Percentiles rank a stretch among this genome's conserved stretches.
phyloP scores from a whole-genome alignment of 2,888 invertebrate genomes.

The Eristalis pertinax region DNA sequence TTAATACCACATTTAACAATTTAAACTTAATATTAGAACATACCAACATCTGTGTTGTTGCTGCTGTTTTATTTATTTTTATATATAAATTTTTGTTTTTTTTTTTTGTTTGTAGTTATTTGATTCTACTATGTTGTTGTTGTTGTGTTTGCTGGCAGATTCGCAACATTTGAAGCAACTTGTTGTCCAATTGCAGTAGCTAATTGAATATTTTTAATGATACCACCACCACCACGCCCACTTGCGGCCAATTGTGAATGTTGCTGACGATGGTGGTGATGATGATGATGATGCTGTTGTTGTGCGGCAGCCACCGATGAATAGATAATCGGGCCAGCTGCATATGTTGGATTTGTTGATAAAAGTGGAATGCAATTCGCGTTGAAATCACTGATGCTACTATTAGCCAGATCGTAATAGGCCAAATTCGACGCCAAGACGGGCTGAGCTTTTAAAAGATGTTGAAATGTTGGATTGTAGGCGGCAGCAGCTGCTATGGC shows the following conservation, averaged over 20 bases:
- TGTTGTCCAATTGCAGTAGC: slow-evolving; percentile 41
- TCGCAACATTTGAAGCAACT: slow-evolving; percentile 69
- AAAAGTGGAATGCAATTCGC: slow-evolving; percentile 79
- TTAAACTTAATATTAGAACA: slow-evolving; percentile 61
- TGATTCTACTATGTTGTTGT: slow-evolving; percentile 63
- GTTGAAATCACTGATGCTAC: slow-evolving; percentile 75
- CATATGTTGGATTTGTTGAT: slow-evolving; percentile 73
- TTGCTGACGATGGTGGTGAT: slow-evolving; percentile 74
- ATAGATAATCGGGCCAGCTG: slow-evolving; percentile 65
- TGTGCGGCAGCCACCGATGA: slow-evolving; percentile 29
- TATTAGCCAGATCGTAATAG: slow-evolving; percentile 48
- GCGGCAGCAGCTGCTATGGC: slow-evolving; percentile 54
- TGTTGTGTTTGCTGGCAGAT: slow-evolving; percentile 70
- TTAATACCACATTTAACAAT: slow-evolving; percentile 56
- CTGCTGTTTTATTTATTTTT: neutral
- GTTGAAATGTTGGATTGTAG: slow-evolving; percentile 73
- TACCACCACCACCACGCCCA: slow-evolving; percentile 24
- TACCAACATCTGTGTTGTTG: slow-evolving; percentile 34
- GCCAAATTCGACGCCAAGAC: slow-evolving; percentile 69
- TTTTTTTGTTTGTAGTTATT: slow-evolving; percentile 50
- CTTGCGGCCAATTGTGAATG: slow-evolving; percentile 64
- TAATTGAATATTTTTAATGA: slow-evolving; percentile 43
- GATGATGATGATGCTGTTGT: slow-evolving; percentile 70
- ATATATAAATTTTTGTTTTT: neutral
- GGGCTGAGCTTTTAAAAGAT: slow-evolving; percentile 74